Evolutionary conservation across 2,888 invertebrate genomes (phyloP).

Genomic region (Latrodectus hesperus): DNA sequence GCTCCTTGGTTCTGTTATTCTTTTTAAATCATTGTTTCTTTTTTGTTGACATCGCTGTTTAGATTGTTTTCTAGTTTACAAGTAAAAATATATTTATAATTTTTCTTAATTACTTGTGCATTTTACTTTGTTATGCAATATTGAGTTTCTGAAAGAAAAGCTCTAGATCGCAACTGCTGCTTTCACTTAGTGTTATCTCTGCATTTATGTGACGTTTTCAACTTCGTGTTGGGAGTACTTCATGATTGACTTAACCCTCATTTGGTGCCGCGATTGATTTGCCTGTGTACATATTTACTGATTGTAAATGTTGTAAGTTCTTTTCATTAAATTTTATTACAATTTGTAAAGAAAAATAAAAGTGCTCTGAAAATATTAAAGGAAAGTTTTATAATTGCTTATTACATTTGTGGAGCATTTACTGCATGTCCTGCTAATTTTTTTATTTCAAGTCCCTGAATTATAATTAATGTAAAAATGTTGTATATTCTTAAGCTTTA

Average conservation of each 20-base stretch:
- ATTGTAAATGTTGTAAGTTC: too few relatives aligned
- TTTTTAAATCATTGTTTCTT: neutral
- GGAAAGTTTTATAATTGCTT: too few relatives aligned
- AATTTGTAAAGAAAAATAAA: too few relatives aligned
- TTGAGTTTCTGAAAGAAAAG: neutral
- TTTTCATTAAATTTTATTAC: too few relatives aligned
- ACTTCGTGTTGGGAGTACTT: neutral
- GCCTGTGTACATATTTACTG: too few relatives aligned
- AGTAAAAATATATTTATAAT: neutral
- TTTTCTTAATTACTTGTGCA: neutral
- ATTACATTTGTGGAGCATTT: too few relatives aligned
- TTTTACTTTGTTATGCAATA: neutral
- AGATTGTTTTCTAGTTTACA: neutral
- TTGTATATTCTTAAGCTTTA: too few relatives aligned
- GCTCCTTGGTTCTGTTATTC: neutral
- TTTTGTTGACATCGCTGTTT: neutral
- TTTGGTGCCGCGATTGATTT: neutral
- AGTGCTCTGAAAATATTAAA: too few relatives aligned
- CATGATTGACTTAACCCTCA: neutral
- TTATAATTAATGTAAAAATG: too few relatives aligned
- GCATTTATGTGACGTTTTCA: neutral
- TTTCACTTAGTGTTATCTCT: neutral
- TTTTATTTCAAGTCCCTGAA: too few relatives aligned
- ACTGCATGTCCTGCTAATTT: too few relatives aligned
- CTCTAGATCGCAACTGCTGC: neutral